These are phyloP conservation scores for Ancistrus triradiatus DNA, from an alignment of 2,113 vertebrate genomes.

Conservation along the genomic window DNA sequence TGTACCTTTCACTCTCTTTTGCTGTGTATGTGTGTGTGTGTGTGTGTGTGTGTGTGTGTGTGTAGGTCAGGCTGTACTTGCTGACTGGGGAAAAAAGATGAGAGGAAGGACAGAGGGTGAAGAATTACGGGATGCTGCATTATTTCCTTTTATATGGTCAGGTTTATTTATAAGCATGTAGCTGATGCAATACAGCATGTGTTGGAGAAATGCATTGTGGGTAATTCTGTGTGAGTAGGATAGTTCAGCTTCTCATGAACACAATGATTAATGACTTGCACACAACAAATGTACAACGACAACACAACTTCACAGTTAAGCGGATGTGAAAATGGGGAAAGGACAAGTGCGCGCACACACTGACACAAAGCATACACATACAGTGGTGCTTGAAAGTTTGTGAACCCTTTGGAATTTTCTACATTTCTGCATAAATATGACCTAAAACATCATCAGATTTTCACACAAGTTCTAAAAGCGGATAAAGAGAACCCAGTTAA, in stretches of 20 bases:
- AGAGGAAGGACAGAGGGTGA: conserved; percentile 47
- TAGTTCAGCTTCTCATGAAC: not conserved
- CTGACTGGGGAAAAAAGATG: conserved; percentile 55
- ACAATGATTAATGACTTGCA: not conserved
- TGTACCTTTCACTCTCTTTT: too few species aligned
- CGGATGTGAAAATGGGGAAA: too few species aligned
- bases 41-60: too few species aligned
- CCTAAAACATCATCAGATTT: too few species aligned
- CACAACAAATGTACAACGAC: conserved; percentile 6
- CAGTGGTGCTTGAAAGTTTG: not conserved
- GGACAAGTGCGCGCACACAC: too few species aligned
- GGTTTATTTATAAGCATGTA: conserved; percentile 7
- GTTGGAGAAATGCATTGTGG: not conserved
- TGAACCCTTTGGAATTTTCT: too few species aligned
- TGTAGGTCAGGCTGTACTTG: conserved; percentile 23
- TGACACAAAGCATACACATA: not conserved
- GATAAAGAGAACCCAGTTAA: too few species aligned
- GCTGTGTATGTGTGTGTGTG: too few species aligned
- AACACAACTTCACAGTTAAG: too few species aligned
- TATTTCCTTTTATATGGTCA: conserved; percentile 10
- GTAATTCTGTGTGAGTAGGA: not conserved
- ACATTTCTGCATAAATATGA: too few species aligned
- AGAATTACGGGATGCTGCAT: conserved; percentile 1
- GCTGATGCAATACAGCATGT: not conserved
- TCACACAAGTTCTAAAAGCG: too few species aligned